Percentiles rank a stretch among this genome's conserved stretches.
Conservation (phyloP, 1,140 invertebrate species). For the Drosophila orosa region DNA sequence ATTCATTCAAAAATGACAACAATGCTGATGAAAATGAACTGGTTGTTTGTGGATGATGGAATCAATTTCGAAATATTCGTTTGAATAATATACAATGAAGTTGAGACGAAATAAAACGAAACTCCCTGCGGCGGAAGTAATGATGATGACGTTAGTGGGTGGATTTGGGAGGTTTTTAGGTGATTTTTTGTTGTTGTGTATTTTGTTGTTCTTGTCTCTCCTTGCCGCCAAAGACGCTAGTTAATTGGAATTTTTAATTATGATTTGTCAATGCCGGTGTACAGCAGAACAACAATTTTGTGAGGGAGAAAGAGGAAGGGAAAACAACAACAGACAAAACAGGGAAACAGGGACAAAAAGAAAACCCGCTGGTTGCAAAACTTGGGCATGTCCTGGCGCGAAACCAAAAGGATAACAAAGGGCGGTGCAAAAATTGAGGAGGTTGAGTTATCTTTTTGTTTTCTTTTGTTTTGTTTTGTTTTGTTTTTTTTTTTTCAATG, state of each 20-base stretch:
- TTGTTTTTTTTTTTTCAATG: neutral
- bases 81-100: slow-evolving; percentile 25
- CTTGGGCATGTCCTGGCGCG: slow-evolving; percentile 21
- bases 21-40: neutral
- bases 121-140: slow-evolving; percentile 23
- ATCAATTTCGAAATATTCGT: neutral
- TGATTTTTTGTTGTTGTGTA: neutral
- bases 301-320: slow-evolving; percentile 7
- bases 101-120: slow-evolving; percentile 6
- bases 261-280: slow-evolving; percentile 66
- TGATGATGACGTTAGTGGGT: slow-evolving; percentile 24
- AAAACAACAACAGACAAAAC: slow-evolving; percentile 24
- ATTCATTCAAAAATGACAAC: neutral
- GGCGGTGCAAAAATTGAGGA: neutral
- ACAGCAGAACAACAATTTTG: slow-evolving; percentile 15
- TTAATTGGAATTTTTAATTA: slow-evolving; percentile 80
- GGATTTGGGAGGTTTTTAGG: neutral
- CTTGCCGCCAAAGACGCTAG: slow-evolving; percentile 56
- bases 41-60: slow-evolving; percentile 1
- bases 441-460: slow-evolving; percentile 12
- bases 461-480: neutral
- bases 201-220: neutral
- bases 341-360: slow-evolving; percentile 11
- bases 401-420: slow-evolving; percentile 16
- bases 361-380: slow-evolving; percentile 20